phyloP scores from a whole-genome alignment of 2,888 invertebrate genomes.

The Drosophila kambysellisi region DNA sequence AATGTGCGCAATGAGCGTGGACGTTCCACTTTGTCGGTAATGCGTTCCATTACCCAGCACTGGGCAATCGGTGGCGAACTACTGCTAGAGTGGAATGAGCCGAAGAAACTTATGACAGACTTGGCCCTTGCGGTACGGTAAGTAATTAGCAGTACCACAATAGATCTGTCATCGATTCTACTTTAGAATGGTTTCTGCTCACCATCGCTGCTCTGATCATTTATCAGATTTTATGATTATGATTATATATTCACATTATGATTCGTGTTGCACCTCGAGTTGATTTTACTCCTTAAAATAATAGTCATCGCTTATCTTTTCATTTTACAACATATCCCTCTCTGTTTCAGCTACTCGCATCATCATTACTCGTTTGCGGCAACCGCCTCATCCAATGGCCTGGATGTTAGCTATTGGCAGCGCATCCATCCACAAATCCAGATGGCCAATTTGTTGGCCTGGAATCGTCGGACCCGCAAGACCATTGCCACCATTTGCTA shows the following conservation, averaged over 20 bases:
- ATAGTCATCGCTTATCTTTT: not conserved
- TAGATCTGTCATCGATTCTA: not conserved
- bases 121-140: constrained; percentile 82
- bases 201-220: not conserved
- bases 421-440: constrained; percentile 82
- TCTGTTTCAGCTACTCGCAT: constrained; percentile 70
- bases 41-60: constrained; percentile 81
- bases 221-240: not conserved
- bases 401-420: constrained; percentile 85
- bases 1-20: constrained; percentile 78
- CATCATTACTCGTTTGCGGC: constrained; percentile 79
- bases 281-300: not conserved
- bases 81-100: constrained; percentile 81
- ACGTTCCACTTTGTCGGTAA: constrained; percentile 80
- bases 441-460: constrained; percentile 82
- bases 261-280: not conserved
- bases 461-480: constrained; percentile 77
- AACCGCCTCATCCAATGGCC: constrained; percentile 80
- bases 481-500: constrained; percentile 83
- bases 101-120: constrained; percentile 65
- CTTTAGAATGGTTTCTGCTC: not conserved
- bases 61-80: constrained; percentile 83
- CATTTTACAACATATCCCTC: too few species aligned
- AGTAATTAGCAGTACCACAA: not conserved
- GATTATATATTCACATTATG: not conserved